Base-by-base conservation (phyloP, 2,113 vertebrate species). In the Seriola dumerili region DNA sequence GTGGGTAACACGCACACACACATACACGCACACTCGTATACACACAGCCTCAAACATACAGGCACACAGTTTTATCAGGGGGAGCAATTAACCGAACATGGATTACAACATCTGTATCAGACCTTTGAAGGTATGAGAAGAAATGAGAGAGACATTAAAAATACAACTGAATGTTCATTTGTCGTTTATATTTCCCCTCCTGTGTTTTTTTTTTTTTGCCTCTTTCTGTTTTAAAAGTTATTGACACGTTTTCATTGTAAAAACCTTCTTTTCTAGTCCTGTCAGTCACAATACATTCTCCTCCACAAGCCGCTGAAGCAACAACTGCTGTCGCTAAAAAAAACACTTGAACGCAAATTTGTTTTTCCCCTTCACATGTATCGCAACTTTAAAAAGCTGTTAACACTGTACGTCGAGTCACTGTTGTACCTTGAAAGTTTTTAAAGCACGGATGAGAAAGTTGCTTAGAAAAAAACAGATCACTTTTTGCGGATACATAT, bases 121-220 rank as follows among this genome's bases (percentile, higher is more conserved):
- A 88, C 72, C 14, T 81, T 13, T 63, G 44, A 76, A 69, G 72
- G 64, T 78, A 38, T 78, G 78, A 85, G 76, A 63, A 84, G 59
- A 78, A 72, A 90, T 76, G 79, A 91, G 83, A 50, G 42, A 72
- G 70, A 94, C 75, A 50, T 84, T 76, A 75, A 78, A 88, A 88
- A 52, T 62, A 77, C 76, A 68, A 67, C 42, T 63, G 48, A 85
- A 73, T 74, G 14, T 73, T 61, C 62, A 40, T 38, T 13, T 70
- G 19, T 74, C 67, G 48, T 79, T 69, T 85, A 81, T 64, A 73
- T 12, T 5, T n/a, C 4, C 12, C 21, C n/a, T 48, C n/a, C 14
- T 23, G 23, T 7, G 21, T 23, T 23, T 17, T 29, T 23, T 23
- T 23, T 23, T 25, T 57, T 57, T 80, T 64, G 34, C 65, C n/a